These are phyloP conservation scores for Cassiopea xamachana DNA, from an alignment of 30 jellyfish, hydroid and myxozoan species.

Conservation along the genomic window DNA sequence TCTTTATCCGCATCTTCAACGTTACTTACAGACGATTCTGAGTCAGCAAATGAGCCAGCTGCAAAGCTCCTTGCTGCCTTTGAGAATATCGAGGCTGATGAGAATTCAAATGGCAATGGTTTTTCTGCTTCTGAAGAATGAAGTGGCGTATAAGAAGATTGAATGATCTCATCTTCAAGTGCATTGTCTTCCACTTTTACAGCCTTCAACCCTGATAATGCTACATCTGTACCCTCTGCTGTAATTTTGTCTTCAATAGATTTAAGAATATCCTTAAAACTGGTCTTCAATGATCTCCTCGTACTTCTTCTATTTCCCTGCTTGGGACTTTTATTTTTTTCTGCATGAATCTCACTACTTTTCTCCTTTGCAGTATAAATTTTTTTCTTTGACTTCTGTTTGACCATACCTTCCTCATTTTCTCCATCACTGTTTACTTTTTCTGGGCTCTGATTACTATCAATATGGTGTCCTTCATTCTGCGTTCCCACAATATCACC, in stretches of 20 bases:
- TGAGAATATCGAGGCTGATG: conserved; percentile 28
- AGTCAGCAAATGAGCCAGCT: background rate
- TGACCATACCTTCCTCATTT: background rate
- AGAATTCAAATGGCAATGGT: conserved; percentile 38
- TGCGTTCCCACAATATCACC: background rate
- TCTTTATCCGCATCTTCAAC: background rate
- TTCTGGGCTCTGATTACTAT: background rate
- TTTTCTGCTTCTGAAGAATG: background rate
- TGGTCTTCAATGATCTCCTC: conserved; percentile 17
- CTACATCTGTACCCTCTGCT: background rate
- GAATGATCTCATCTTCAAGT: conserved; percentile 16
- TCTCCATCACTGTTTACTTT: background rate
- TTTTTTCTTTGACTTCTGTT: background rate
- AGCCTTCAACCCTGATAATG: background rate
- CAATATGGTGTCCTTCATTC: background rate
- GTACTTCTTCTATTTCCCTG: conserved; percentile 4
- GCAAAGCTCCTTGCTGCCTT: background rate
- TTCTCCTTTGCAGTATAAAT: background rate
- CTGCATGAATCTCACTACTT: background rate
- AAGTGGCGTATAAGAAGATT: conserved; percentile 59
- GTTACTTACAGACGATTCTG: background rate
- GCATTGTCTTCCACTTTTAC: background rate
- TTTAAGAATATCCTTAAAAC: conserved; percentile 31
- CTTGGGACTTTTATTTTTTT: background rate
- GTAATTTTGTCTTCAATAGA: background rate